phyloP scores from a whole-genome alignment of 2,113 vertebrate species.

The Corythaeola cristata region DNA sequence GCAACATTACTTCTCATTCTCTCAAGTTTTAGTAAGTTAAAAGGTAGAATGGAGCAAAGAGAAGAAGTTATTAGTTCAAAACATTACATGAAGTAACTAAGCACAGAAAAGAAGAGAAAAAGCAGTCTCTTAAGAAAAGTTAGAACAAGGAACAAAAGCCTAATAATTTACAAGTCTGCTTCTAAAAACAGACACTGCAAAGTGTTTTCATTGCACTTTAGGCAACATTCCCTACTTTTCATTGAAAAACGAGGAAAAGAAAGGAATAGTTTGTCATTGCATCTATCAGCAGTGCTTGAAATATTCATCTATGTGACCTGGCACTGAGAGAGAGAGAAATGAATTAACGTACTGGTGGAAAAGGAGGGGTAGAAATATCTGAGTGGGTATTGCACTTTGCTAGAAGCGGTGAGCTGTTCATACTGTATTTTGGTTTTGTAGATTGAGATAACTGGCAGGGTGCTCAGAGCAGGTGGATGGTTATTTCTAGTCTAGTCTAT shows the following conservation, averaged over 20 bases:
- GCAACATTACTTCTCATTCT: background rate
- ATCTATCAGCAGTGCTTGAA: slow-evolving; percentile 18
- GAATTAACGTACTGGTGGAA: slow-evolving; percentile 7
- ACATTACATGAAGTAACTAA: background rate
- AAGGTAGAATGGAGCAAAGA: background rate
- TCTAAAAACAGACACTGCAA: background rate
- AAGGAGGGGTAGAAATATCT: background rate
- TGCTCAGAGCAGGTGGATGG: slow-evolving; percentile 38
- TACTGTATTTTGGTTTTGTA: slow-evolving; percentile 18
- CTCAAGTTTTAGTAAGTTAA: background rate
- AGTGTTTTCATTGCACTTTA: background rate
- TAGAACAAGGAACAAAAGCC: background rate
- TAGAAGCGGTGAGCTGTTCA: slow-evolving; percentile 1
- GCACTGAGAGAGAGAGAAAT: background rate
- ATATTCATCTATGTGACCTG: background rate
- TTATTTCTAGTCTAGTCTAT: slow-evolving; percentile 35
- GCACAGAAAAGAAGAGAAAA: background rate
- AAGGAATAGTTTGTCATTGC: slow-evolving; percentile 4
- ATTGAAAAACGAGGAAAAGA: background rate
- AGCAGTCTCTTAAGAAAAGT: background rate
- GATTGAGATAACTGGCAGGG: slow-evolving; percentile 44
- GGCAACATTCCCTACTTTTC: background rate
- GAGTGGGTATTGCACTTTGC: slow-evolving; percentile 5
- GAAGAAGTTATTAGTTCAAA: background rate
- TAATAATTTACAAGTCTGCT: slow-evolving; percentile 1